These are phyloP conservation scores for Chelonus insularis DNA, from an alignment of 1,140 invertebrate genomes.

Conservation along the genomic window DNA sequence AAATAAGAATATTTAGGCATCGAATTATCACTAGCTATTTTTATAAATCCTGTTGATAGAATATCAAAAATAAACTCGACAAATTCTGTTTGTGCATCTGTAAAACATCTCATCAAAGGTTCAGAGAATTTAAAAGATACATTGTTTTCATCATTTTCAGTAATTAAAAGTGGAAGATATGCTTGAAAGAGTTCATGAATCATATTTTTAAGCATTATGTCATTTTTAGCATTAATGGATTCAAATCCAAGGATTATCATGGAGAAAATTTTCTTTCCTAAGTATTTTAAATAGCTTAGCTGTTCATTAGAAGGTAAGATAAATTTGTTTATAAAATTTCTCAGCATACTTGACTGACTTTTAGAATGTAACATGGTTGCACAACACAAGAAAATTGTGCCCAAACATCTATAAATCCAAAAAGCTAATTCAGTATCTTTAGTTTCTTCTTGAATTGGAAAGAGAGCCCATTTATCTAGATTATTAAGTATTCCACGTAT, in stretches of 20 bases:
- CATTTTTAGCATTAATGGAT: slow-evolving; percentile 43
- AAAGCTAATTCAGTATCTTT: slow-evolving; percentile 42
- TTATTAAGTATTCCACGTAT: slow-evolving; percentile 47
- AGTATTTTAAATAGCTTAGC: slow-evolving; percentile 33
- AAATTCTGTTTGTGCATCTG: slow-evolving; percentile 41
- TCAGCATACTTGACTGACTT: slow-evolving; percentile 47
- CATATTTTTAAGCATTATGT: slow-evolving; percentile 46
- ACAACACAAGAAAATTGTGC: slow-evolving; percentile 48
- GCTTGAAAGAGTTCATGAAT: slow-evolving; percentile 49
- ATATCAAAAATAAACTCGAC: slow-evolving; percentile 44
- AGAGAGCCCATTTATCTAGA: slow-evolving; percentile 51
- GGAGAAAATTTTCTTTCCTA: slow-evolving; percentile 51
- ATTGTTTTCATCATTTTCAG: slow-evolving; percentile 14
- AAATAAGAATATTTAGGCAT: slow-evolving; percentile 51
- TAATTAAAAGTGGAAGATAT: slow-evolving; percentile 50
- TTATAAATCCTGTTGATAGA: slow-evolving; percentile 44
- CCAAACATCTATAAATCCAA: slow-evolving; percentile 51
- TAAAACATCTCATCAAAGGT: slow-evolving; percentile 46
- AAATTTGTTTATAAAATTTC: slow-evolving; percentile 42
- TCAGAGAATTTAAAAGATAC: slow-evolving; percentile 43
- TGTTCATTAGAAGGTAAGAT: slow-evolving; percentile 45
- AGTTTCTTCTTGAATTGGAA: slow-evolving; percentile 48
- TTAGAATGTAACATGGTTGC: slow-evolving; percentile 48
- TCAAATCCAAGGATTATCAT: slow-evolving; percentile 51
- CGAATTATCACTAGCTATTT: slow-evolving; percentile 38